phyloP scores from a whole-genome alignment of 2,797 vertebrate genomes.

The Pogoniulus pusillus region DNA sequence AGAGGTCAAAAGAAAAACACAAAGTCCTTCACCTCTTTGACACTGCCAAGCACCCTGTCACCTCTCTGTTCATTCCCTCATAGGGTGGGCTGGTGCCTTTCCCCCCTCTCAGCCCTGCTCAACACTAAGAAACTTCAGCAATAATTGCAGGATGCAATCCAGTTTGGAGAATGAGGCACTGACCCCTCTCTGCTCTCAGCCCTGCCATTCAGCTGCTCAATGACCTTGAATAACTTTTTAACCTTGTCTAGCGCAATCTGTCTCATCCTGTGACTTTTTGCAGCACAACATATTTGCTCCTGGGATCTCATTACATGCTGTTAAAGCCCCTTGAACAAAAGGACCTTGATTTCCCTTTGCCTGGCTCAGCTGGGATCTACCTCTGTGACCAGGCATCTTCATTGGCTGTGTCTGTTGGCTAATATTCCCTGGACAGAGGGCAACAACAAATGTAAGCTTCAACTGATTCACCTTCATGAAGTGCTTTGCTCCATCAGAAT shows the following conservation, averaged over 20 bases:
- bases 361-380: background rate
- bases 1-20: background rate
- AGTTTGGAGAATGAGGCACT: background rate
- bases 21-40: background rate
- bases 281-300: background rate
- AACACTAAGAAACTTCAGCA: background rate
- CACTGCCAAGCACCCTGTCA: background rate
- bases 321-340: background rate
- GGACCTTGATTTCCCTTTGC: background rate
- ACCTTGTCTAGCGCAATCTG: background rate
- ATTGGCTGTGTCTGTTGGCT: background rate
- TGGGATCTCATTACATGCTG: background rate
- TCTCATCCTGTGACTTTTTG: conserved; percentile 19
- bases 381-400: background rate
- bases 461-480: background rate
- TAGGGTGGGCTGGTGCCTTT: background rate
- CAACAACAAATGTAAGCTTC: background rate
- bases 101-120: background rate
- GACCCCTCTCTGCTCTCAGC: background rate
- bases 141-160: background rate
- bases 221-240: conserved; percentile 47
- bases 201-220: conserved; percentile 22
- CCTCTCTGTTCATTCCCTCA: background rate
- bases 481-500: background rate
- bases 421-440: background rate